These are phyloP conservation scores for Drosophila funebris DNA, from an alignment of 1,140 invertebrate species.

Conservation along the genomic window DNA sequence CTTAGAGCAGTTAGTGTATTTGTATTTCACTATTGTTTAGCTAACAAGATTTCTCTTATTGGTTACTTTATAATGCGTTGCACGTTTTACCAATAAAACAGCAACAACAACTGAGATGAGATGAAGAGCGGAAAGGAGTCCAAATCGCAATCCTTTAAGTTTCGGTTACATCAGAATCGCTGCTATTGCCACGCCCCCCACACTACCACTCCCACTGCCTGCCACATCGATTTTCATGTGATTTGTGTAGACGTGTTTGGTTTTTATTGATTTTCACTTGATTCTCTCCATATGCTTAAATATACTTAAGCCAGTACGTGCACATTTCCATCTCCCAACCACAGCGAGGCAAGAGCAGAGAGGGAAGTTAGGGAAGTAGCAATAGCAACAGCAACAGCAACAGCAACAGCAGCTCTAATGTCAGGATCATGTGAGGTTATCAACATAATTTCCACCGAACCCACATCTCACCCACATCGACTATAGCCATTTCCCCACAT, in stretches of 20 bases:
- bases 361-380: background rate
- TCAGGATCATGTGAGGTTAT: constrained; percentile 79
- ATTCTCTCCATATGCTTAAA: constrained; percentile 81
- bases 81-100: constrained; percentile 77
- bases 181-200: background rate
- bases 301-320: constrained; percentile 79
- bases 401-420: constrained; percentile 61
- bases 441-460: constrained; percentile 74
- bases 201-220: background rate
- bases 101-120: constrained; percentile 46
- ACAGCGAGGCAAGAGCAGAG: no score
- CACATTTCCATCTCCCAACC: constrained; percentile 63
- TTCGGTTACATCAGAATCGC: constrained; percentile 56
- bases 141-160: constrained; percentile 73
- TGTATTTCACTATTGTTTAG: background rate
- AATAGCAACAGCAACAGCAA: constrained; percentile 23
- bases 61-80: constrained; percentile 62
- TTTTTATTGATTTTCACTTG: constrained; percentile 82
- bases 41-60: background rate
- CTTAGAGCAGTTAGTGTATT: constrained; percentile 14
- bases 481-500: constrained; percentile 45
- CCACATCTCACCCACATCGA: background rate
- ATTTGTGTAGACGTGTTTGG: constrained; percentile 81
- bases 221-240: constrained; percentile 78
- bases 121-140: background rate